These are phyloP conservation scores for Cryptoprocta ferox DNA, from an alignment of 2,797 vertebrate genomes.

Conservation along the genomic window DNA sequence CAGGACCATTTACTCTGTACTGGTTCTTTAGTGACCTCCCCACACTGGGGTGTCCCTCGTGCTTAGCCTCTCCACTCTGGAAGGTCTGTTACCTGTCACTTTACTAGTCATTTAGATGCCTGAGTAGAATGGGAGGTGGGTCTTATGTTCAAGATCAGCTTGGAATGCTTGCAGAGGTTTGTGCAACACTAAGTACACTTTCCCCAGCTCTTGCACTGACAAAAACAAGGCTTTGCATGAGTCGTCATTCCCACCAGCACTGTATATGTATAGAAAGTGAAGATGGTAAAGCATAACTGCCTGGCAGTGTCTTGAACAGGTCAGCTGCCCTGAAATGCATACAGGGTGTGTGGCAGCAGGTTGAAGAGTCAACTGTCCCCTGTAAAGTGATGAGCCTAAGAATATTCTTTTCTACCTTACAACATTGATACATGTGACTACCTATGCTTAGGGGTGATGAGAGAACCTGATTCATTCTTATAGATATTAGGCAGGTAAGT, in stretches of 20 bases:
- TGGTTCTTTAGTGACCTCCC: too few species aligned
- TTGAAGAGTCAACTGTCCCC: background rate
- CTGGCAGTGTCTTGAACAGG: constrained; percentile 36
- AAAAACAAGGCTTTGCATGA: constrained; percentile 57
- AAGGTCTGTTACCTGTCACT: constrained; percentile 63
- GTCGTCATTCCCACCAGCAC: constrained; percentile 23
- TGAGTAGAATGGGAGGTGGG: background rate
- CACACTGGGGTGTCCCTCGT: background rate
- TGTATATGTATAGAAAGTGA: background rate
- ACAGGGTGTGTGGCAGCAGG: background rate
- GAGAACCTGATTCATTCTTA: background rate
- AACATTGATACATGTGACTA: background rate
- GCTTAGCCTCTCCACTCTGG: constrained; percentile 1
- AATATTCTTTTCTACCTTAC: background rate
- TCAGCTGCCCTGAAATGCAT: background rate
- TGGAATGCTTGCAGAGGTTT: constrained; percentile 58
- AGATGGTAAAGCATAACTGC: background rate
- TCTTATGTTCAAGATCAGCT: constrained; percentile 67
- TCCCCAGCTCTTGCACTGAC: constrained; percentile 37
- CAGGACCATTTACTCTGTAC: background rate
- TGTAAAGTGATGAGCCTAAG: background rate
- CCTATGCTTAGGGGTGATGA: background rate
- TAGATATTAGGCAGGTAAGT: background rate
- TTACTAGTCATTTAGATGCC: background rate
- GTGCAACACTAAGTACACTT: constrained; percentile 47